Percentiles rank a stretch among this genome's conserved stretches.
These are phyloP conservation scores for Sarcophaga carnaria DNA, from an alignment of 2,888 invertebrate genomes.

Conservation along the genomic window DNA sequence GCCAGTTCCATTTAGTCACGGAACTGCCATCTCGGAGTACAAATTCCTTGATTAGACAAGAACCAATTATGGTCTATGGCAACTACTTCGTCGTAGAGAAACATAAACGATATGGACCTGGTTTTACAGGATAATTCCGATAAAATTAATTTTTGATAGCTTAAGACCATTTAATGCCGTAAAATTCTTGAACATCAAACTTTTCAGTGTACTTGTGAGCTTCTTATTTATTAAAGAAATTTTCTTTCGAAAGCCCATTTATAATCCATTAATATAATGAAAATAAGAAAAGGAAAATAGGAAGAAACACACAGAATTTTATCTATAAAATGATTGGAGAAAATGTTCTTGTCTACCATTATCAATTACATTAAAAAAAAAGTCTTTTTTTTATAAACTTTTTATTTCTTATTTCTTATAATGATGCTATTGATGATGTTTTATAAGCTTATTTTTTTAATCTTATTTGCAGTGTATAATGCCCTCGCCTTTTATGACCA, in stretches of 20 bases:
- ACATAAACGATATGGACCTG: no score
- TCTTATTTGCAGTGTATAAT: conserved; percentile 17
- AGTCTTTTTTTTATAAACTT: background rate
- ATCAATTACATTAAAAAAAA: background rate
- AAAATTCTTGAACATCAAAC: no score
- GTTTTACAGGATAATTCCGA: no score
- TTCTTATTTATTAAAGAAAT: no score
- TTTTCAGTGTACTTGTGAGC: no score
- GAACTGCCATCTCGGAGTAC: no score
- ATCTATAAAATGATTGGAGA: background rate
- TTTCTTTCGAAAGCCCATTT: background rate
- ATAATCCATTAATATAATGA: background rate
- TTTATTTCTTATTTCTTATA: background rate
- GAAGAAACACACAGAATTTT: background rate
- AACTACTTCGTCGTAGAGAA: no score
- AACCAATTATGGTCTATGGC: no score
- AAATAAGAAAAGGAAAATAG: background rate
- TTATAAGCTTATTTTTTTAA: background rate
- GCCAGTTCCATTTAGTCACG: no score
- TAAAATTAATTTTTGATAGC: no score
- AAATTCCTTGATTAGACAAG: no score
- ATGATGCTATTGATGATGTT: background rate
- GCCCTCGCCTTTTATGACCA: conserved; percentile 17
- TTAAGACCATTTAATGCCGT: no score
- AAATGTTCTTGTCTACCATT: background rate